Evolutionary conservation across 2,888 invertebrate genomes (phyloP).

Genomic region (Therioaphis trifolii): DNA sequence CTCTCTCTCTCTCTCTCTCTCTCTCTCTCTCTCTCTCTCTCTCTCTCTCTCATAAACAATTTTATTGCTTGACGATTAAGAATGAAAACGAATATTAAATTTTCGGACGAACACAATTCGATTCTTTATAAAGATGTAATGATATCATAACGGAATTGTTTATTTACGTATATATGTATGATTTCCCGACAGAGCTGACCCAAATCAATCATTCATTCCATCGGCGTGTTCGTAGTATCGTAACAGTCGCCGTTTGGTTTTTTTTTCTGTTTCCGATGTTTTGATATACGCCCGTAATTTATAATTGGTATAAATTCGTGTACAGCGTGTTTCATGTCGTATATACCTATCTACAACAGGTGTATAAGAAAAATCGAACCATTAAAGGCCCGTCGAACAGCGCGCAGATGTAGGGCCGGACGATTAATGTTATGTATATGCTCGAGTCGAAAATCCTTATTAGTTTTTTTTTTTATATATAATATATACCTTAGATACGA

Average conservation of each 20-base stretch:
- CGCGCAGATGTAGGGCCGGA: not conserved
- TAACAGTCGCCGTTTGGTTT: too few relatives aligned
- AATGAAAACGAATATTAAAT: too few relatives aligned
- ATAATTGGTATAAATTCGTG: slow-evolving; percentile 49
- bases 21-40: too few relatives aligned
- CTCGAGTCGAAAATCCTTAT: slow-evolving; percentile 47
- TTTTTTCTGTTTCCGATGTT: not conserved
- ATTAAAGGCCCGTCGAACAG: not conserved
- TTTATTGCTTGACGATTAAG: too few relatives aligned
- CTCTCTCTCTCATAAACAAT: too few relatives aligned
- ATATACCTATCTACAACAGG: not conserved
- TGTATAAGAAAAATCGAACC: slow-evolving; percentile 34
- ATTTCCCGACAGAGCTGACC: slow-evolving; percentile 28
- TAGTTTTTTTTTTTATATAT: too few relatives aligned
- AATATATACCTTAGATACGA: slow-evolving; percentile 30
- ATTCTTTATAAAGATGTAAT: too few relatives aligned
- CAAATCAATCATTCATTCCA: slow-evolving; percentile 26
- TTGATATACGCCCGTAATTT: slow-evolving; percentile 38
- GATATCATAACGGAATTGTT: not conserved
- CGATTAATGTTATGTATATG: slow-evolving; percentile 32
- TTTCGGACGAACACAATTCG: too few relatives aligned
- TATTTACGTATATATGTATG: not conserved
- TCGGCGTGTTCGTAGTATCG: too few relatives aligned
- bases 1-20: too few relatives aligned
- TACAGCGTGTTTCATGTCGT: slow-evolving; percentile 1